phyloP scores from a whole-genome alignment of 2,888 invertebrate species.

The Drosophila anceps region DNA sequence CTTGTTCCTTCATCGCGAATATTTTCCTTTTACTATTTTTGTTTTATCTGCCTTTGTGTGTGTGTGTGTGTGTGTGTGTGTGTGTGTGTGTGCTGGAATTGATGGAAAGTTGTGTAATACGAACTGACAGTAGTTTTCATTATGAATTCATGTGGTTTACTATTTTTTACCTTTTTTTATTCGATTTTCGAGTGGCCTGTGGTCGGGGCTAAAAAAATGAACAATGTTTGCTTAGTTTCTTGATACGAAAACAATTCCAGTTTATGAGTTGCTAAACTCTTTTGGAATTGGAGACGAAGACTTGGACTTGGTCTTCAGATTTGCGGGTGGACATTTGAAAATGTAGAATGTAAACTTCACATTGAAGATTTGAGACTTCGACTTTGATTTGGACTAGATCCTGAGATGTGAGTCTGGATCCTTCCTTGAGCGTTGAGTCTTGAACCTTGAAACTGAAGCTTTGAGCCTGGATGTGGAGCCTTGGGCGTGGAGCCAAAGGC shows the following conservation, averaged over 20 bases:
- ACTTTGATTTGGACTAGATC: not conserved
- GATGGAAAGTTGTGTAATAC: slow-evolving; percentile 77
- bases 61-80: not conserved
- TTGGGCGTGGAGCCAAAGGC: no score
- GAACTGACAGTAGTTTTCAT: slow-evolving; percentile 82
- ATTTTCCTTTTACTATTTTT: slow-evolving; percentile 11
- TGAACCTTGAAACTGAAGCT: no score
- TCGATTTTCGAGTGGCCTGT: slow-evolving; percentile 6
- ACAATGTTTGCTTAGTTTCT: not conserved
- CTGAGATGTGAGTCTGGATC: not conserved
- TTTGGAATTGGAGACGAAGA: not conserved
- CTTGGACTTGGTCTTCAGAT: not conserved
- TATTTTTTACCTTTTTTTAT: slow-evolving; percentile 20
- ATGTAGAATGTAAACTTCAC: no score
- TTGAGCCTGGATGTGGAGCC: no score
- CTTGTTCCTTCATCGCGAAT: slow-evolving; percentile 28
- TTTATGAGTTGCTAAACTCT: not conserved
- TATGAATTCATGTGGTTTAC: slow-evolving; percentile 77
- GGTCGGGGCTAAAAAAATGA: not conserved
- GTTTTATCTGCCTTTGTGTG: not conserved
- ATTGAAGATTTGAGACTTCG: no score
- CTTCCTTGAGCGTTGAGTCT: not conserved
- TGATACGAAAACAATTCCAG: not conserved
- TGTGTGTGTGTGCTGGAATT: slow-evolving; percentile 26
- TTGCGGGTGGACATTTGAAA: no score